Percentiles rank a stretch among this genome's conserved stretches.
phyloP scores from a whole-genome alignment of 2,797 vertebrate genomes.

The Bovichtus diacanthus region DNA sequence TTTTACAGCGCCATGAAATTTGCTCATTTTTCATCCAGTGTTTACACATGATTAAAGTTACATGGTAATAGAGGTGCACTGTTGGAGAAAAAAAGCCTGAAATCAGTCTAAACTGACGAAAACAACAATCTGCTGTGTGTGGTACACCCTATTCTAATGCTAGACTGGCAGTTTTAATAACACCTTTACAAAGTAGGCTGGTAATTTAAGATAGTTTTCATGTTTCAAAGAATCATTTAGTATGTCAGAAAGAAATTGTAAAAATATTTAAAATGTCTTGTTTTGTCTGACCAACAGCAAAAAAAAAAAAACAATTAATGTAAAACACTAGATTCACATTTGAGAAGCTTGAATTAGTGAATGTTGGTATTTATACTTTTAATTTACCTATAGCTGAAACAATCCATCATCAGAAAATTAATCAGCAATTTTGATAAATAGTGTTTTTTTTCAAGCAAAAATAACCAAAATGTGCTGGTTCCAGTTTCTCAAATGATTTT shows the following conservation, averaged over 20 bases:
- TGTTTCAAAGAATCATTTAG: background rate
- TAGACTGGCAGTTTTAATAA: background rate
- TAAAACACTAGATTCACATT: background rate
- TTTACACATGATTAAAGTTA: background rate
- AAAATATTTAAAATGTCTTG: background rate
- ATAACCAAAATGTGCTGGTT: background rate
- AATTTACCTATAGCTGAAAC: background rate
- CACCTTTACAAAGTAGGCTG: background rate
- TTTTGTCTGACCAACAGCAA: background rate
- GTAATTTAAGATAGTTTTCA: background rate
- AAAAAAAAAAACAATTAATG: background rate
- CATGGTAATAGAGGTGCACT: background rate
- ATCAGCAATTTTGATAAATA: background rate
- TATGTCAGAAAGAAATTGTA: background rate
- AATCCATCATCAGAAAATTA: background rate
- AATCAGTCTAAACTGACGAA: background rate
- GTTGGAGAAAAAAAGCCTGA: background rate
- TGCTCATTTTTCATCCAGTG: constrained; percentile 1
- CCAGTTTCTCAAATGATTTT: background rate
- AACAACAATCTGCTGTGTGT: constrained; percentile 5
- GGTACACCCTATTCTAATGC: background rate
- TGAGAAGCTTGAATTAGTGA: background rate
- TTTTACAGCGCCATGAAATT: constrained; percentile 15
- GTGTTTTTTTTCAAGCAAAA: background rate
- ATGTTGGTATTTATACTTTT: background rate